These are phyloP conservation scores for Galeopterus variegatus DNA, from an alignment of 2,113 vertebrate genomes.

Conservation along the genomic window DNA sequence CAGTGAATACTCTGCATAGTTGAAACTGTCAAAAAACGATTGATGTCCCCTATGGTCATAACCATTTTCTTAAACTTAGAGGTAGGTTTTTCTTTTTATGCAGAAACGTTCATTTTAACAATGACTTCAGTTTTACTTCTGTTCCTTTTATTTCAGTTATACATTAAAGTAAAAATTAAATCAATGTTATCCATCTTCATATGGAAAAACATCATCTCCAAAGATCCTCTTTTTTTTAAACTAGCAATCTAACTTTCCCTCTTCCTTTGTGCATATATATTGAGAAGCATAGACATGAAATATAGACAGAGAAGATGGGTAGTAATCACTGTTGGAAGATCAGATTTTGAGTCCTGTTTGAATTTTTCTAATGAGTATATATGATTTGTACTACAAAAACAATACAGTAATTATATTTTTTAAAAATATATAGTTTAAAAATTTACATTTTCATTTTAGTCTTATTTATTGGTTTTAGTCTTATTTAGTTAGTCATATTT, in stretches of 20 bases:
- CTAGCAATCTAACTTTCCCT: neutral
- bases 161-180: slow-evolving; percentile 11
- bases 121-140: slow-evolving; percentile 7
- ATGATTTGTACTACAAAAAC: neutral
- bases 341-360: neutral
- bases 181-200: neutral
- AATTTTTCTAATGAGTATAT: neutral
- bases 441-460: slow-evolving; percentile 26
- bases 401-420: neutral
- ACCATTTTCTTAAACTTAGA: neutral
- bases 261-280: neutral
- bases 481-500: neutral
- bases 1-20: neutral
- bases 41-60: neutral
- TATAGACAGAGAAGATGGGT: neutral
- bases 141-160: neutral
- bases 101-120: neutral
- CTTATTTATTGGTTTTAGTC: neutral
- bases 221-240: neutral
- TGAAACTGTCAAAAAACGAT: slow-evolving; percentile 29
- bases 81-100: neutral
- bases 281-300: neutral
- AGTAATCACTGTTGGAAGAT: neutral
- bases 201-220: neutral
- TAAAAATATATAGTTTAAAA: neutral